Base-by-base conservation (phyloP, 1,140 invertebrate species). In the Hormaphis cornu region DNA sequence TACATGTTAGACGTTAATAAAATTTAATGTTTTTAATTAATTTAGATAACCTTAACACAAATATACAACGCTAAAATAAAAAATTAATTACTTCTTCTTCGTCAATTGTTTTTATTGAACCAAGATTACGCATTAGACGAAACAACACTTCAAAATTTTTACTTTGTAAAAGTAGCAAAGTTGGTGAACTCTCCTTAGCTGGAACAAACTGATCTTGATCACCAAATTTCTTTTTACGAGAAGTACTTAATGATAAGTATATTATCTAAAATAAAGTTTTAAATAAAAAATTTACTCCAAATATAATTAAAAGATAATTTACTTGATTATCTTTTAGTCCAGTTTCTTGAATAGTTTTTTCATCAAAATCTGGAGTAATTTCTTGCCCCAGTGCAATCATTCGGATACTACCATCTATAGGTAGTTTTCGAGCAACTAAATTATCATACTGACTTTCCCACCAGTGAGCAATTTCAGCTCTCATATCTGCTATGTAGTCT, bases 301-400 rank as follows among this genome's bases (percentile, higher is more conserved):
- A 26, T 28, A 61, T 44, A n/a, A 61, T 9, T 30, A 30, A 12
- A 8, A 54, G 46, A 59, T 48, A 28, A 69, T 30, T 71, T 75
- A 83, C 82, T 79, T 85, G 84, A 72, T 87, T 75, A 76, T 96
- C 93, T 77, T 95, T 96, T 75, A 96, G 92, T 30, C 91, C 91
- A 79, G 95, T 88, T 78, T 95, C 92, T 18, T 85, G 85, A 0
- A 96, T 77, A 0, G 87, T 90, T 73, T 94, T 90, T 75, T 96
- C 93, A 76, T 97, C 94, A 75, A 89, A 91, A 72, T 97, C 93
- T n/a, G 90, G 87, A 0, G 90, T 91, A 2, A 97, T 79, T 76
- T 97, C 94, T 77, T 95, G 93, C 0, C 93, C 93, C 76, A 93
- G 89, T 0, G 91, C 94, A 52, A 96, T 95, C 82, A 96, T 93